Conservation (phyloP, 2,888 invertebrate genomes). For the Helicoverpa assulta region DNA sequence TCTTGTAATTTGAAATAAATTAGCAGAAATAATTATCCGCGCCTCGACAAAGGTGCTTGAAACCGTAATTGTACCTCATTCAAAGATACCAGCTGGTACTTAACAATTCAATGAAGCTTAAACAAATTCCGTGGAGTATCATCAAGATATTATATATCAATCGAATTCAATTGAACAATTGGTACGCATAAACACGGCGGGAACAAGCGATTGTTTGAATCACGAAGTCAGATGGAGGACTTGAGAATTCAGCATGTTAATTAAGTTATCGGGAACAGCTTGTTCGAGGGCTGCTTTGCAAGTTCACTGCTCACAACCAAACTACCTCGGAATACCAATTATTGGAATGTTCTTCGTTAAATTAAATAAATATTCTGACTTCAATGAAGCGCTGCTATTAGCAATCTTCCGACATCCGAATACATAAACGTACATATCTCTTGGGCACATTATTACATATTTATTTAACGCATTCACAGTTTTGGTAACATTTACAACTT, state of each 20-base stretch:
- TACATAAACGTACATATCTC: too few species aligned
- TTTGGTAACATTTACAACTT: too few species aligned
- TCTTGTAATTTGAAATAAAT: neutral
- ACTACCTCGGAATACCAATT: conserved; percentile 66
- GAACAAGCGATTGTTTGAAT: conserved; percentile 68
- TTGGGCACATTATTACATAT: too few species aligned
- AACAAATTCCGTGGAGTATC: conserved; percentile 12
- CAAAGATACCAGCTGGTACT: conserved; percentile 13
- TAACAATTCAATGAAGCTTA: conserved; percentile 26
- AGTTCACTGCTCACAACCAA: conserved; percentile 59
- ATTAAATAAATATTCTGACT: conserved; percentile 29
- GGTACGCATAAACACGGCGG: conserved; percentile 53
- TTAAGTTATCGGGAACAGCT: conserved; percentile 74
- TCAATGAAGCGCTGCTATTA: conserved; percentile 9
- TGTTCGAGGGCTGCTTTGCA: conserved; percentile 66
- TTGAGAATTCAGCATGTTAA: conserved; percentile 76
- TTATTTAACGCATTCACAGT: too few species aligned
- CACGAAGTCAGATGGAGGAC: conserved; percentile 71
- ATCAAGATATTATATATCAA: conserved; percentile 36
- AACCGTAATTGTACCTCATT: neutral
- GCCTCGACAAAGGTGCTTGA: neutral
- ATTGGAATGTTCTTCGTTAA: conserved; percentile 54
- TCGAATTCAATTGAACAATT: conserved; percentile 56
- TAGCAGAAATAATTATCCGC: neutral
- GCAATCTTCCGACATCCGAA: neutral